Evolutionary conservation across 2,888 invertebrate genomes (phyloP).

Genomic region (Myathropa florea): DNA sequence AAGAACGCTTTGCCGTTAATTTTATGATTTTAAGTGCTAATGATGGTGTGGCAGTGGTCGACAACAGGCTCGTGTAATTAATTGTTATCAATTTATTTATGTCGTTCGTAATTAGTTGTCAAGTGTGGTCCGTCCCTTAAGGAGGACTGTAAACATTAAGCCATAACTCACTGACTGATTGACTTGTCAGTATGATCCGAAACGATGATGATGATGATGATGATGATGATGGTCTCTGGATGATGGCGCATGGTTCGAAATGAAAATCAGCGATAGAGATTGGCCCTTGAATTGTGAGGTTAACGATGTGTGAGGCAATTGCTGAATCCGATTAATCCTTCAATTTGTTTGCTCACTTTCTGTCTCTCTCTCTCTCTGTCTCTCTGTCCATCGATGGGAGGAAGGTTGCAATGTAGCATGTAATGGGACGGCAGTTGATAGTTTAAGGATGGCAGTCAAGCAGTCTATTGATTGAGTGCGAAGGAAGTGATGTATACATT

Average conservation of each 20-base stretch:
- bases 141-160: neutral
- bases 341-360: neutral
- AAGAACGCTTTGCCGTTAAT: neutral
- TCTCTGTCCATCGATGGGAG: neutral
- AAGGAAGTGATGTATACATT: neutral
- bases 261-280: neutral
- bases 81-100: neutral
- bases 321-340: neutral
- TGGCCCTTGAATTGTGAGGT: neutral
- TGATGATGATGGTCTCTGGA: no score
- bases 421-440: neutral
- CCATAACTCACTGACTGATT: neutral
- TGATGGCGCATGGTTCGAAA: neutral
- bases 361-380: no score
- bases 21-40: neutral
- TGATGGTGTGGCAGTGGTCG: neutral
- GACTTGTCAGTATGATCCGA: neutral
- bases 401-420: neutral
- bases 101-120: neutral
- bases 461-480: neutral
- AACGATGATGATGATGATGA: no score
- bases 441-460: neutral
- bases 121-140: neutral
- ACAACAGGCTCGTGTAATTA: neutral
- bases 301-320: neutral